A percentile compares a stretch with the other conserved stretches of the same genome.
phyloP scores from a whole-genome alignment of 2,888 invertebrate species.

The Erannis defoliaria region DNA sequence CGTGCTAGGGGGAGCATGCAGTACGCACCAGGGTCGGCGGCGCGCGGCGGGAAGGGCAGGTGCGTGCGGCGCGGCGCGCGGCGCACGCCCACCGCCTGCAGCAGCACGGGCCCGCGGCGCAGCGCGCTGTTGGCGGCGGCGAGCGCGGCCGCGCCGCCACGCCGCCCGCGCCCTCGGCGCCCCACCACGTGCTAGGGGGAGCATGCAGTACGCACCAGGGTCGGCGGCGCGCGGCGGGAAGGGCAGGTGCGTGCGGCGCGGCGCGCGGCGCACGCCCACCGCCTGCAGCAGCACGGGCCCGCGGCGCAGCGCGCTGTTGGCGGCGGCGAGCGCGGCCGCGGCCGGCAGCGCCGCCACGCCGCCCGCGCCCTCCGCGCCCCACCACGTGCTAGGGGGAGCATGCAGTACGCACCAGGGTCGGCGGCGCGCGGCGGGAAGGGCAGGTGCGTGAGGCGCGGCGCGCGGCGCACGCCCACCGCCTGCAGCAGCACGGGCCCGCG shows the following conservation, averaged over 20 bases:
- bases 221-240: slow-evolving; percentile 89
- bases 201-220: slow-evolving; percentile 37
- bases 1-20: background rate
- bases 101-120: slow-evolving; percentile 93
- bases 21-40: slow-evolving; percentile 48
- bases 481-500: slow-evolving; percentile 95
- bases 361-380: slow-evolving; percentile 81
- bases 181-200: no score
- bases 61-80: no score
- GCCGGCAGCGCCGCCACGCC: slow-evolving; percentile 91
- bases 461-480: slow-evolving; percentile 89
- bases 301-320: slow-evolving; percentile 95
- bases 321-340: slow-evolving; percentile 91
- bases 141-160: no score
- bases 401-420: slow-evolving; percentile 44
- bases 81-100: slow-evolving; percentile 91
- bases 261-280: slow-evolving; percentile 88
- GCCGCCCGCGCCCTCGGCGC: no score
- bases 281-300: slow-evolving; percentile 94
- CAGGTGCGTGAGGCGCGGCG: no score
- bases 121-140: slow-evolving; percentile 92
- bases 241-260: slow-evolving; percentile 89
- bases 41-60: no score
- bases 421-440: no score
- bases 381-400: slow-evolving; percentile 27